Evolutionary conservation across 2,797 vertebrate species (phyloP), one percentile per base, ranked within the genome.

Genomic region (Avahi laniger): DNA sequence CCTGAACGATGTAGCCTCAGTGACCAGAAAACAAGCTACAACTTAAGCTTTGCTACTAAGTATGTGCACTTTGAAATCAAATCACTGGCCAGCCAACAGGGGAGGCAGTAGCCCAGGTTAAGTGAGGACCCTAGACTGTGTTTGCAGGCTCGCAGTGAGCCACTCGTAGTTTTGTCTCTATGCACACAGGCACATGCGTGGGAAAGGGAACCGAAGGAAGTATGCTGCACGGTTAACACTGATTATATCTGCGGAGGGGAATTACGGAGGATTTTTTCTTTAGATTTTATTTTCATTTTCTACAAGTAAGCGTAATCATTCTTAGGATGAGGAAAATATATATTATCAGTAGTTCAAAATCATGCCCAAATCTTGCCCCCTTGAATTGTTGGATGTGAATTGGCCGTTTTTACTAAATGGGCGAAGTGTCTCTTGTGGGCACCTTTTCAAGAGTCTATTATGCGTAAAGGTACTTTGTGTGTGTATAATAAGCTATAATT

Each of bases 251-350:
- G n/a, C 73, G 59, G 26, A 75, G 57, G 43, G 61, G 33, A 52
- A n/a, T 43, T 59, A 13, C 15, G 48, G 38, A 69, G 14, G 52
- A 26, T 6, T 38, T 70, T 13, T 76, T 80, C 38, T 78, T 30
- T 52, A 89, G n/a, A 33, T 69, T 54, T 93, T 76, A 41, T 79
- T 89, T 72, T 89, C 38, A 30, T 89, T 96, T 91, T 57, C 38
- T 89, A 8, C 33, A 78, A 61, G 0, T 65, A 14, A 91, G 2
- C 24, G 5, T 87, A 26, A 18, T 61, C 72, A 73, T 65, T 90
- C 54, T 69, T 78, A 72, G 4, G 7, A 76, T 80, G 57, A 69
- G 5, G 33, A 76, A 84, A 63, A 59, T 65, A 50, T 50, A 7
- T 43, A n/a, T 65, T n/a, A 57, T 76, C 65, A 24, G 0, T 75